Base-by-base conservation (phyloP, 2,797 vertebrate species). In the Alectoris magna region DNA sequence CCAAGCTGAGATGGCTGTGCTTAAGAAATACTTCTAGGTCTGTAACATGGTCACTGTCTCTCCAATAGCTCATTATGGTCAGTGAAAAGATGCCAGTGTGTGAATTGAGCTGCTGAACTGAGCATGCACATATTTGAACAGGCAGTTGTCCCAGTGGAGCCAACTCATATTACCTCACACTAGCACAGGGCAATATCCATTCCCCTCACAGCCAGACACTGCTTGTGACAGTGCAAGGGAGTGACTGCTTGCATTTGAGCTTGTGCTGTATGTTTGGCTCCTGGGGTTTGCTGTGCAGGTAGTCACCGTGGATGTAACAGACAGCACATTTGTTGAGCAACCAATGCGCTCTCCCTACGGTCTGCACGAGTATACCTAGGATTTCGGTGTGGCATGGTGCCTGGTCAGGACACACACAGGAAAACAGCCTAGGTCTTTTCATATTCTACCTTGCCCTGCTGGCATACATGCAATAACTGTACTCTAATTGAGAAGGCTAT, bases 261-360 rank as follows among this genome's bases (percentile, higher is more conserved):
- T 49, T 3, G 4, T 7, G 36, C 46, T 46, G 3, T 14, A 21
- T 14, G 24, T 19, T 1, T 23, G 24, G 41, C n/a, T 15, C 39
- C 72, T 38, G 38, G 14, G 36, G 43, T 23, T 26, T 36, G 36
- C 46, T 11, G 2, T 2, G 14, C 1, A 6, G 71, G 19, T 31
- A 51, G 49, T 51, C 49, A 27, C 49, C 27, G 49, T 27, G 26
- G 49, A 51, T 27, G 49, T 51, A 27, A 26, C 26, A 27, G 49
- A 51, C 26, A 51, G 26, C 26, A 51, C 49, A 27, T 27, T 27
- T 51, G 8, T 5, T 63, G 31, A 26, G 36, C 10, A 62, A 34
- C 7, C 0, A 1, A 5, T 2, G 10, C 21, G 14, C 56, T 79
- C 44, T 8, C 24, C 31, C 43, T 21, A 3, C 9, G 4, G 4